phyloP scores from a whole-genome alignment of 2,888 invertebrate species.

The Ephialtes manifestator region DNA sequence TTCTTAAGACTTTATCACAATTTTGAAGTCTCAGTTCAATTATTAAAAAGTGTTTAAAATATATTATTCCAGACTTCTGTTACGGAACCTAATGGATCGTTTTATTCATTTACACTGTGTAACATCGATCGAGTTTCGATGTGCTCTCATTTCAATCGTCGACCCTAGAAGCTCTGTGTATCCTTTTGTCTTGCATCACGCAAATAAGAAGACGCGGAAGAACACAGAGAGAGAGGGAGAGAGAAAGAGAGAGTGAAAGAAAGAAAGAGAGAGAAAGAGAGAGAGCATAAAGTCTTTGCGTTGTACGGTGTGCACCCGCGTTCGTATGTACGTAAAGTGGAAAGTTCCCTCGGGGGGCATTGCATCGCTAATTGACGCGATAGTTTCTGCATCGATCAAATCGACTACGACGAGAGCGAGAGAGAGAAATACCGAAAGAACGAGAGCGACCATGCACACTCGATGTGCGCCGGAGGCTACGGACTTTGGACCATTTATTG shows the following conservation, averaged over 20 bases:
- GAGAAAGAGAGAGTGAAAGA: background rate
- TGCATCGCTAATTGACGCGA: slow-evolving; percentile 79
- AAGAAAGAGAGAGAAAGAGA: background rate
- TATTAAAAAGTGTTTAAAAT: background rate
- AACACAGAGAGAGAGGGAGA: slow-evolving; percentile 31
- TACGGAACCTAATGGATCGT: background rate
- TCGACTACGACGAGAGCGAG: slow-evolving; percentile 58
- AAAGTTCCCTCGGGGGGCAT: slow-evolving; percentile 79
- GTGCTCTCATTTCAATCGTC: background rate
- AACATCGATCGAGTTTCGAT: slow-evolving; percentile 1
- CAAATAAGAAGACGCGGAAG: slow-evolving; percentile 22
- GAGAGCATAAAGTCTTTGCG: slow-evolving; percentile 9
- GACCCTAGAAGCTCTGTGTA: slow-evolving; percentile 12
- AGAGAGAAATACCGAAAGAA: slow-evolving; percentile 30
- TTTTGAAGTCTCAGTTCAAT: background rate
- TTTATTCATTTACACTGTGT: background rate
- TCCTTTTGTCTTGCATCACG: slow-evolving; percentile 26
- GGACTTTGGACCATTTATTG: slow-evolving; percentile 64
- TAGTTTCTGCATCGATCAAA: slow-evolving; percentile 79
- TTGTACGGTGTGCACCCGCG: background rate
- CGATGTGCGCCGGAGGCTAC: slow-evolving; percentile 42
- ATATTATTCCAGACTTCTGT: background rate
- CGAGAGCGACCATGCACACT: slow-evolving; percentile 36
- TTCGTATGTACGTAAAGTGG: slow-evolving; percentile 71
- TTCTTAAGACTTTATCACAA: background rate